A percentile compares a stretch with the other conserved stretches of the same genome.
These are phyloP conservation scores for Hofmannophila pseudospretella DNA, from an alignment of 2,888 invertebrate species.

Conservation along the genomic window DNA sequence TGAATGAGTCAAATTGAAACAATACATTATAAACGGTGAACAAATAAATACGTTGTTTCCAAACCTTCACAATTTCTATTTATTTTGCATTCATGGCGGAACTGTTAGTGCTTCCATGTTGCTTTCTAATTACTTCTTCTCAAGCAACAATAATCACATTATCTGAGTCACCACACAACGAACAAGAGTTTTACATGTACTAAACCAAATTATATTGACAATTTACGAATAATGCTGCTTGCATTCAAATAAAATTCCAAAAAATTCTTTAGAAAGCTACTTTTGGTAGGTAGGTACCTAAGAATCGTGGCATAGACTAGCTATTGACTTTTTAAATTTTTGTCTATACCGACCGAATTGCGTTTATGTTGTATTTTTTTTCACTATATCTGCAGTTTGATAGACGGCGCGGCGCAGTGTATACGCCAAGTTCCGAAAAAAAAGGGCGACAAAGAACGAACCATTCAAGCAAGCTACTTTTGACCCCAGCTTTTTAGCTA, in stretches of 20 bases:
- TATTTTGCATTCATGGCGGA: slow-evolving; percentile 80
- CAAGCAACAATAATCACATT: slow-evolving; percentile 11
- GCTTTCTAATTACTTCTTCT: slow-evolving; percentile 56
- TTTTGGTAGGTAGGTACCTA: too few species aligned
- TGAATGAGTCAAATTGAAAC: slow-evolving; percentile 19
- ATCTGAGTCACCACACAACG: slow-evolving; percentile 18
- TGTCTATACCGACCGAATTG: slow-evolving; percentile 1
- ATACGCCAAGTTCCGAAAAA: too few species aligned
- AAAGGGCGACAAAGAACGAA: too few species aligned
- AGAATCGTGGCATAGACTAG: slow-evolving; percentile 16
- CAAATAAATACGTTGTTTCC: slow-evolving; percentile 10
- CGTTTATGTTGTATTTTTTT: not conserved
- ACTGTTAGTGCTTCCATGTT: slow-evolving; percentile 79
- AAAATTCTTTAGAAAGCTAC: slow-evolving; percentile 70
- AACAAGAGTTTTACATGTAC: slow-evolving; percentile 11
- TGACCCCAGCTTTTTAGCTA: too few species aligned
- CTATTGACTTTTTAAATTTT: slow-evolving; percentile 2
- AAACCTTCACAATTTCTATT: slow-evolving; percentile 74
- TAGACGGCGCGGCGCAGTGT: too few species aligned
- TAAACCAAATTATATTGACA: slow-evolving; percentile 2
- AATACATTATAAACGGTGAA: slow-evolving; percentile 18
- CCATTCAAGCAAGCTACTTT: too few species aligned
- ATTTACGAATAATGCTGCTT: slow-evolving; percentile 9
- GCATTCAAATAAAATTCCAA: slow-evolving; percentile 30
- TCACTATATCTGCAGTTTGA: too few species aligned